Conservation (phyloP, 1,140 invertebrate genomes). For the Aradophagus sp. region DNA sequence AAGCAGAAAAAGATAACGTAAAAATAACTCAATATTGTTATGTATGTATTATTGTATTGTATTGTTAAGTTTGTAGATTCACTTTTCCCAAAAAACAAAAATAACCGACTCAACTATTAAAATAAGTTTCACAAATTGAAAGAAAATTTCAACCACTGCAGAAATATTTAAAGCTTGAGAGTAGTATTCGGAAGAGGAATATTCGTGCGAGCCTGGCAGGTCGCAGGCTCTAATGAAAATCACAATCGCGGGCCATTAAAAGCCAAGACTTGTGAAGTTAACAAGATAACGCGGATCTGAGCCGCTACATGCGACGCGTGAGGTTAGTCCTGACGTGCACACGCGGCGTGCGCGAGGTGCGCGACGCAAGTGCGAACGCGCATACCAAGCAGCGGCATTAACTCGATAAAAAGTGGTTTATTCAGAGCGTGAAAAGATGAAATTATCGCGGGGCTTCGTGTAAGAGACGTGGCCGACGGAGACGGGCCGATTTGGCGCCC, state of each 20-base stretch:
- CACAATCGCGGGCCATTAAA: constrained; percentile 4
- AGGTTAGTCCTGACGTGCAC: constrained; percentile 32
- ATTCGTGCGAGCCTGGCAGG: too few species aligned
- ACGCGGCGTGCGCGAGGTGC: constrained; percentile 12
- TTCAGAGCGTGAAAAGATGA: constrained; percentile 63
- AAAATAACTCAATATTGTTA: too few species aligned
- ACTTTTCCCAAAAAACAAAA: too few species aligned
- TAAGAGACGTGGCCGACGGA: constrained; percentile 22
- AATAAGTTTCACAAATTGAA: too few species aligned
- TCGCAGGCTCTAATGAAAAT: too few species aligned
- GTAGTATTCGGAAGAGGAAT: too few species aligned
- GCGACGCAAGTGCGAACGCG: constrained; percentile 36
- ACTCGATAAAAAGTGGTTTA: constrained; percentile 63
- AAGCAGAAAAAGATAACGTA: too few species aligned
- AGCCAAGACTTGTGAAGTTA: constrained; percentile 1
- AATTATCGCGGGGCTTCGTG: constrained; percentile 60
- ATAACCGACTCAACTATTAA: too few species aligned
- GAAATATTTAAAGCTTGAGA: too few species aligned
- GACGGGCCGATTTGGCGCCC: not conserved
- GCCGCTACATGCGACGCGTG: constrained; percentile 35
- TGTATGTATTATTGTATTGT: too few species aligned
- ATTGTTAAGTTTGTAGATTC: too few species aligned
- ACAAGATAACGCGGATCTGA: constrained; percentile 36
- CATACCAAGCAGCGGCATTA: constrained; percentile 61
- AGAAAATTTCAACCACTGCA: too few species aligned